A percentile compares a stretch with the other conserved stretches of the same genome.
phyloP scores from a whole-genome alignment of 2,113 vertebrate genomes.

The Heterocephalus glaber region DNA sequence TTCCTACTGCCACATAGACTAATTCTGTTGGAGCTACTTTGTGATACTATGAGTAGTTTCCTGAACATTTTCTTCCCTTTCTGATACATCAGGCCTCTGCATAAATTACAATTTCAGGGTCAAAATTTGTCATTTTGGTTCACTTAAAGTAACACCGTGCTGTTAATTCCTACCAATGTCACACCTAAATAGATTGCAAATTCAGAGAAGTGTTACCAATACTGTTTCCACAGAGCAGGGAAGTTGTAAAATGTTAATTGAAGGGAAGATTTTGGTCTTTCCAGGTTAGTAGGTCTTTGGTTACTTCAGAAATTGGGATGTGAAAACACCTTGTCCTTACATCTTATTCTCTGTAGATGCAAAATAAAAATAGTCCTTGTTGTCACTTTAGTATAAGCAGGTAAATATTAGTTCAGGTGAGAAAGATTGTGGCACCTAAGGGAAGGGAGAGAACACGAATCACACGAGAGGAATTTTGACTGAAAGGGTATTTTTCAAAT shows the following conservation, averaged over 20 bases:
- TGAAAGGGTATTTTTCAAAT: slow-evolving; percentile 51
- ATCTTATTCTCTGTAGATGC: background rate
- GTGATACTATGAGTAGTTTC: slow-evolving; percentile 3
- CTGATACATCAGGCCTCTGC: slow-evolving; percentile 20
- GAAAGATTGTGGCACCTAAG: slow-evolving; percentile 9
- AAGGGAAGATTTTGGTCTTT: slow-evolving; percentile 68
- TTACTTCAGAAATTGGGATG: slow-evolving; percentile 28
- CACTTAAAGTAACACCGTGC: slow-evolving; percentile 77
- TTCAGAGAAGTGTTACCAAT: slow-evolving; percentile 80
- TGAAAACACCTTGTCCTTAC: slow-evolving; percentile 1
- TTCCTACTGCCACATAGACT: background rate
- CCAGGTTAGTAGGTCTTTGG: background rate
- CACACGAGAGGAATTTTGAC: background rate
- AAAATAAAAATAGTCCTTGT: slow-evolving; percentile 36
- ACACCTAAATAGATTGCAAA: slow-evolving; percentile 81
- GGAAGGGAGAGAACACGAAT: background rate
- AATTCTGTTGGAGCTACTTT: background rate
- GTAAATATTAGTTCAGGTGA: slow-evolving; percentile 48
- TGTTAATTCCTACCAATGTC: slow-evolving; percentile 82
- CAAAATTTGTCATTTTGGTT: slow-evolving; percentile 79
- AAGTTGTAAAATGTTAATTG: slow-evolving; percentile 80
- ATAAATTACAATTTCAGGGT: slow-evolving; percentile 72
- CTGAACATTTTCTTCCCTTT: slow-evolving; percentile 15
- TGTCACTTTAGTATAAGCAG: background rate
- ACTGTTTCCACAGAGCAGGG: slow-evolving; percentile 68